These are phyloP conservation scores for Podarcis raffonei DNA, from an alignment of 2,113 vertebrate species.

Conservation along the genomic window DNA sequence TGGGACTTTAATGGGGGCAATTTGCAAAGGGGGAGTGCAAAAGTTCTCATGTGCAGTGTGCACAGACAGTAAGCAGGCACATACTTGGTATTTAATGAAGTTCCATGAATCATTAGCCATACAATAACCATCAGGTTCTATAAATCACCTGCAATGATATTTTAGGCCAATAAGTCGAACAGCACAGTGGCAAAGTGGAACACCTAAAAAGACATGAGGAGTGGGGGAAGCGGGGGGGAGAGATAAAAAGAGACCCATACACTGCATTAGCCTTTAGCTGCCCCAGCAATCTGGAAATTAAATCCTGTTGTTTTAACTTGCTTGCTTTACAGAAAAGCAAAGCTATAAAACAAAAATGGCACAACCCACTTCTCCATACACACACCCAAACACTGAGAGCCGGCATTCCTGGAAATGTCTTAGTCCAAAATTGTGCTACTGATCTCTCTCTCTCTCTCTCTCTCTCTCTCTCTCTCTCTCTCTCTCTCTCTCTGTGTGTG, in stretches of 20 bases:
- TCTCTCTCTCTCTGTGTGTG: too few relatives aligned
- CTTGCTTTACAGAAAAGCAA: constrained; percentile 63
- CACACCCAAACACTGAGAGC: constrained; percentile 9
- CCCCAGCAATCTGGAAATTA: constrained; percentile 57
- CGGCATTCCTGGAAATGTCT: constrained; percentile 13
- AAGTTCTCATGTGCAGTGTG: constrained; percentile 73
- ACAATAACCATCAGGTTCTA: constrained; percentile 56
- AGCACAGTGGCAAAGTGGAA: constrained; percentile 40
- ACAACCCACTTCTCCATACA: constrained; percentile 34
- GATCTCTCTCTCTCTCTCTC: too few relatives aligned
- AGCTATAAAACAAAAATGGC: constrained; percentile 60
- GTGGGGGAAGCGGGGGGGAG: constrained; percentile 23
- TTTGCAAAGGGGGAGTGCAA: constrained; percentile 70
- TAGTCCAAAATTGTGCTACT: not conserved
- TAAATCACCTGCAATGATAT: constrained; percentile 65
- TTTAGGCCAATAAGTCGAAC: constrained; percentile 31
- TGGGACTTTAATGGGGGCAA: constrained; percentile 70
- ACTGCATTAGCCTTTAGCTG: constrained; percentile 21
- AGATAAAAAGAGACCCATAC: constrained; percentile 9
- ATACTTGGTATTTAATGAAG: constrained; percentile 73
- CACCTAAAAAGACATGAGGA: constrained; percentile 32
- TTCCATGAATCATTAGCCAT: constrained; percentile 68
- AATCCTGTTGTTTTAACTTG: constrained; percentile 68
- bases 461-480: too few relatives aligned
- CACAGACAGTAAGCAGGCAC: constrained; percentile 72